Conservation (phyloP, 2,113 vertebrate genomes). For the Coryphaenoides rupestris region DNA sequence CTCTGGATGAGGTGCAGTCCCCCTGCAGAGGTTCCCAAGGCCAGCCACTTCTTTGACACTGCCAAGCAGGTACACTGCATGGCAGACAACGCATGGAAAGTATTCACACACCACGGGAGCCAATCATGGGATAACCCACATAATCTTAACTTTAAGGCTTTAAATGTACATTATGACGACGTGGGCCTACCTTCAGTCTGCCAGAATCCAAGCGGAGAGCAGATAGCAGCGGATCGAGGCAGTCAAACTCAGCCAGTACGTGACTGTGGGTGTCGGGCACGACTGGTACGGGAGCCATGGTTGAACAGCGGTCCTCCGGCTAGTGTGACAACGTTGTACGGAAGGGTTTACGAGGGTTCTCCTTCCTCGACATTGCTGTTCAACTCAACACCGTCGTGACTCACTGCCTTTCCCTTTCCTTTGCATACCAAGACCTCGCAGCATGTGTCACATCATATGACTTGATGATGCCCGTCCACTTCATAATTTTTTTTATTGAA, state of each 20-base stretch:
- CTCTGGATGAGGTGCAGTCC: constrained; percentile 93
- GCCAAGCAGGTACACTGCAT: constrained; percentile 86
- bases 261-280: constrained; percentile 82
- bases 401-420: too few species aligned
- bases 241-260: constrained; percentile 89
- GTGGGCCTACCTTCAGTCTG: constrained; percentile 81
- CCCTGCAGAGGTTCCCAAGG: constrained; percentile 89
- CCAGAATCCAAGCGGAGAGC: constrained; percentile 89
- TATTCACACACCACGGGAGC: too few species aligned
- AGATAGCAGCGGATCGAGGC: constrained; percentile 86
- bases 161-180: too few species aligned
- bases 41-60: constrained; percentile 89
- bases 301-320: constrained; percentile 22
- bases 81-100: not conserved
- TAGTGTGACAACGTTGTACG: too few species aligned
- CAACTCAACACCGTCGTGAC: not conserved
- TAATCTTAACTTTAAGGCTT: too few species aligned
- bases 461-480: constrained; percentile 14
- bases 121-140: too few species aligned
- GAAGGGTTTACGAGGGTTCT: too few species aligned
- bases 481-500: too few species aligned
- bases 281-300: constrained; percentile 74
- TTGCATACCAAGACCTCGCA: constrained; percentile 3
- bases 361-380: too few species aligned
- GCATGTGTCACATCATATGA: constrained; percentile 43